Conservation (phyloP, 64 coral and sea anemone genomes). For the Trachythela sp. region DNA sequence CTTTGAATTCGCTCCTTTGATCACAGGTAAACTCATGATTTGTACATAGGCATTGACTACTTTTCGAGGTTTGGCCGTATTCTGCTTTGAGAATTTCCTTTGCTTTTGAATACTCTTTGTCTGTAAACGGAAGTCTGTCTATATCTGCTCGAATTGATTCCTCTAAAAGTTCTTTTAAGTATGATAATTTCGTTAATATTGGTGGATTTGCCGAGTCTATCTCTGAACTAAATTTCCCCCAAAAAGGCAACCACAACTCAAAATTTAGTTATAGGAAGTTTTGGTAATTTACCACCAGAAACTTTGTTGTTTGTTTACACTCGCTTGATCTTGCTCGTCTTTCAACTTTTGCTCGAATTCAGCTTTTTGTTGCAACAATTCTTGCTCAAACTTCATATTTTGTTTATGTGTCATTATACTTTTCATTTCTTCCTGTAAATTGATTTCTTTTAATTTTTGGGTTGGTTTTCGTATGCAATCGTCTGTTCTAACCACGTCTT, state of each 20-base stretch:
- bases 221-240: background rate
- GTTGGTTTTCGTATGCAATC: background rate
- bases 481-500: background rate
- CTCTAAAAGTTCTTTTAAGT: background rate
- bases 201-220: background rate
- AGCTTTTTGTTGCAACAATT: background rate
- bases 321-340: background rate
- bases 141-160: background rate
- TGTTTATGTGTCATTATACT: background rate
- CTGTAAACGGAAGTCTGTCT: background rate
- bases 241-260: background rate
- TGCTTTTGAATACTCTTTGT: background rate
- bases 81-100: background rate
- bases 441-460: background rate
- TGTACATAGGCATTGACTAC: background rate
- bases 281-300: background rate
- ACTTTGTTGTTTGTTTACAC: background rate
- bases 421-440: background rate
- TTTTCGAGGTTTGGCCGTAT: background rate
- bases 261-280: background rate
- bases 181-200: background rate
- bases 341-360: background rate
- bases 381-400: background rate
- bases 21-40: conserved; percentile 1
- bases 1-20: background rate